These are phyloP conservation scores for Neostethus bicornis DNA, from an alignment of 2,797 vertebrate genomes.

Conservation along the genomic window DNA sequence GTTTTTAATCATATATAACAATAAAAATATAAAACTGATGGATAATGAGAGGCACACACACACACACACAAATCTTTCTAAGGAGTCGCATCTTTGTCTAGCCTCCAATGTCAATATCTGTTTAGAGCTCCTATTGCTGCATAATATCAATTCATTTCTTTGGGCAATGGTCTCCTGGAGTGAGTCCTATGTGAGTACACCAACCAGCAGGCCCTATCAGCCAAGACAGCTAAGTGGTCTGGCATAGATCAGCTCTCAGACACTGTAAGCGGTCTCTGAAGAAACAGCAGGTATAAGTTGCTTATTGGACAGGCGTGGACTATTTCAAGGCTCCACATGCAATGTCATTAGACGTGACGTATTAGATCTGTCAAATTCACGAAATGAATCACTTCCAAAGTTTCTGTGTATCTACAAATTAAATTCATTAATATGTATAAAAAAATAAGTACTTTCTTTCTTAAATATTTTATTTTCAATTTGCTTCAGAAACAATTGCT, in stretches of 20 bases:
- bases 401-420: not conserved
- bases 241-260: constrained; percentile 22
- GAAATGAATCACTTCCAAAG: not conserved
- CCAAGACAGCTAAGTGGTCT: constrained; percentile 46
- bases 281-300: constrained; percentile 11
- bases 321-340: constrained; percentile 11
- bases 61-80: constrained; percentile 28
- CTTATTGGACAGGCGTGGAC: not conserved
- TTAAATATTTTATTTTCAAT: too few species aligned
- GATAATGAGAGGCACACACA: not conserved
- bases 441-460: too few species aligned
- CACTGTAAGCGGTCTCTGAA: constrained; percentile 14
- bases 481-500: too few species aligned
- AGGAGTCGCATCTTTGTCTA: constrained; percentile 35
- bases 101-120: constrained; percentile 21
- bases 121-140: constrained; percentile 32
- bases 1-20: too few species aligned
- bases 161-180: constrained; percentile 27
- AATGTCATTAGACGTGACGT: constrained; percentile 6
- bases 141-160: constrained; percentile 44
- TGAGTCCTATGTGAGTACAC: constrained; percentile 30
- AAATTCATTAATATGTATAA: not conserved
- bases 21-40: not conserved
- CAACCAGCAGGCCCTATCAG: constrained; percentile 27
- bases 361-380: constrained; percentile 8